Base-by-base conservation (phyloP, 1,140 invertebrate genomes). In the Globodera rostochiensis region DNA sequence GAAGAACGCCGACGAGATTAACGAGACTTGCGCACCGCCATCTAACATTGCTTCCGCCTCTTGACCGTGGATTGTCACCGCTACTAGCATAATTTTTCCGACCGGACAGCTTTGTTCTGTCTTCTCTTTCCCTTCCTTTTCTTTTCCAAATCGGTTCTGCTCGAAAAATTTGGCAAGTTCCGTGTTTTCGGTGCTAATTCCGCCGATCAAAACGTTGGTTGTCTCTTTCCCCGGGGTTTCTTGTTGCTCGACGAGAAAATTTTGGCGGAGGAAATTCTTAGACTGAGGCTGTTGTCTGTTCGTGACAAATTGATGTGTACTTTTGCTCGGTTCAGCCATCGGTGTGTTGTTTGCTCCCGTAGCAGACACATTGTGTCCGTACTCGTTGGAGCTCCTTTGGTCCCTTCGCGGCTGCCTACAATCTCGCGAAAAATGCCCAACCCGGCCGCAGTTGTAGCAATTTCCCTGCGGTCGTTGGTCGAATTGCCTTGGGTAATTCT, bases 161-260 rank as follows among this genome's bases (percentile, higher is more conserved):
- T 71, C 69, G 4, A 71, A 71, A 71, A 71, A 15, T 45, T 47
- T 3, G 4, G 8, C 46, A 0, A 47, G 13, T 71, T 71, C 36
- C 8, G 4, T 15, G 13, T 36, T 5, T 3, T 19, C 19, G 1
- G 15, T 71, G 9, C 9, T 11, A 45, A 71, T 71, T 36, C 69
- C 69, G 9, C 69, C 69, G 19, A 71, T 9, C 46, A 71, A 71
- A 45, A 45, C 8, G 13, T 36, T 45, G 8, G 8, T 2, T 71
- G 36, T 2, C 7, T 8, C 7, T 3, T 8, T 9, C 15, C 9
- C 9, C 9, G 7, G 69, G 13, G 2, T 71, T 71, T 71, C 69
- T 47, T 36, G 36, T 71, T 71, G 69, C 15, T 71, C 69, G 13
- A 71, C 69, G 15, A 71, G 69, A 47, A 45, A 71, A 15, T 71